These are phyloP conservation scores for Xyrauchen texanus DNA, from an alignment of 2,113 vertebrate genomes.

Conservation along the genomic window DNA sequence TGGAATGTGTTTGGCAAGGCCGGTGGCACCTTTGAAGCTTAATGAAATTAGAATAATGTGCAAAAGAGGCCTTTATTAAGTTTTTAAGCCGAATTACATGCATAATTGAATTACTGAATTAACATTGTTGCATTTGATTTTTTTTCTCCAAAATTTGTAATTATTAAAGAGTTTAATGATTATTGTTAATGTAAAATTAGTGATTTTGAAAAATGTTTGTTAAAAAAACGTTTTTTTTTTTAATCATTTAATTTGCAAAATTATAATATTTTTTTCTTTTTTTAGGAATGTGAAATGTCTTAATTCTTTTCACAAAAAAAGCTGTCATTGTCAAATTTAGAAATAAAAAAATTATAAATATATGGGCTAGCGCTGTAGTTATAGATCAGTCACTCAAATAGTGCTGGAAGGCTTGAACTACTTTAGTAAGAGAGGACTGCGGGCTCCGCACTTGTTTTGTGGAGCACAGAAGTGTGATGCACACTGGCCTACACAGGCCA, in stretches of 20 bases:
- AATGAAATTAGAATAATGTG: slow-evolving; percentile 67
- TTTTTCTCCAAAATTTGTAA: slow-evolving; percentile 15
- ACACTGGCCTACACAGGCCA: slow-evolving; percentile 2
- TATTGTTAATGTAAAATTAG: slow-evolving; percentile 40
- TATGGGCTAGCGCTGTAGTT: slow-evolving; percentile 37
- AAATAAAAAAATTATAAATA: slow-evolving; percentile 6
- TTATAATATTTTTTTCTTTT: slow-evolving; percentile 31
- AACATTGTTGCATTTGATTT: neutral
- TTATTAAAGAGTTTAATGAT: slow-evolving; percentile 51
- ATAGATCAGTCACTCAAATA: slow-evolving; percentile 24
- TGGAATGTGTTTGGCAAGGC: slow-evolving; percentile 63
- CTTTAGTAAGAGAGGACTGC: slow-evolving; percentile 19
- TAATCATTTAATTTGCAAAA: slow-evolving; percentile 51
- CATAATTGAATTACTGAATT: slow-evolving; percentile 51
- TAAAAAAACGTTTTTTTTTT: slow-evolving; percentile 24
- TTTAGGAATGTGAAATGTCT: slow-evolving; percentile 33
- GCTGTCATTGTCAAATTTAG: neutral
- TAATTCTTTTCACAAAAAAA: neutral
- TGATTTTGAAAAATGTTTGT: slow-evolving; percentile 6
- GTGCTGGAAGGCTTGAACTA: slow-evolving; percentile 8
- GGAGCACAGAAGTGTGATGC: neutral
- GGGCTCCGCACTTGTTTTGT: slow-evolving; percentile 1
- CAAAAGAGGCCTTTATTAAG: slow-evolving; percentile 71
- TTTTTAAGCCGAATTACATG: slow-evolving; percentile 46
- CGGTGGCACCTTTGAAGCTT: slow-evolving; percentile 73